A percentile compares a stretch with the other conserved stretches of the same genome.
These are phyloP conservation scores for Peucedramus taeniatus DNA, from an alignment of 2,113 vertebrate species.

Conservation along the genomic window DNA sequence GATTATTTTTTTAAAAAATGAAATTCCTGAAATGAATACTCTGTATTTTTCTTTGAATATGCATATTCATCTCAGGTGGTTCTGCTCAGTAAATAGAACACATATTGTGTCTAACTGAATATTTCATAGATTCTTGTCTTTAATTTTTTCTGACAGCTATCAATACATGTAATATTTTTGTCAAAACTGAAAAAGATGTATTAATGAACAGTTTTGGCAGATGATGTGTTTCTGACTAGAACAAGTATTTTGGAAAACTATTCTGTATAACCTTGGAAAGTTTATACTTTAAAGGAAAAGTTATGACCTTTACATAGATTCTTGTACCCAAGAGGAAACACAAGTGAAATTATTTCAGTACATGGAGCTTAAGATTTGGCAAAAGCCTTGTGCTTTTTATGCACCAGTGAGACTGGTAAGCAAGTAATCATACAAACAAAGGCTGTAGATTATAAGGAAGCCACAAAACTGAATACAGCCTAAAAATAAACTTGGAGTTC, in stretches of 20 bases:
- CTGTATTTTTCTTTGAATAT: background rate
- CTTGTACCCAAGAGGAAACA: conserved; percentile 9
- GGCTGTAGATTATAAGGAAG: conserved; percentile 52
- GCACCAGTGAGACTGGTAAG: conserved; percentile 45
- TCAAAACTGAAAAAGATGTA: background rate
- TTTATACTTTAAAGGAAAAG: background rate
- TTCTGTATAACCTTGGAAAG: background rate
- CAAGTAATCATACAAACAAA: conserved; percentile 52
- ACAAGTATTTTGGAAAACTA: background rate
- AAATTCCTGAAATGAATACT: background rate
- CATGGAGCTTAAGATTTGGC: conserved; percentile 33
- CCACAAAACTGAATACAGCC: conserved; percentile 8
- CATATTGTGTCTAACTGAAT: background rate
- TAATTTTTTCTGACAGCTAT: background rate
- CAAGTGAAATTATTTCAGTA: conserved; percentile 36
- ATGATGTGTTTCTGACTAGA: background rate
- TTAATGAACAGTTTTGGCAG: background rate
- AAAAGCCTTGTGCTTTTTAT: conserved; percentile 41
- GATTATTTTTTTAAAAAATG: background rate
- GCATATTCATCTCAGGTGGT: background rate
- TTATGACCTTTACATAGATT: background rate
- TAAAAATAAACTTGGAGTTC: conserved; percentile 57
- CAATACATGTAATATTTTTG: background rate
- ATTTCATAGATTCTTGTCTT: background rate
- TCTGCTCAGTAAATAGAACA: background rate